phyloP scores from a whole-genome alignment of 2,888 invertebrate genomes.

The Drosophila borborema region DNA sequence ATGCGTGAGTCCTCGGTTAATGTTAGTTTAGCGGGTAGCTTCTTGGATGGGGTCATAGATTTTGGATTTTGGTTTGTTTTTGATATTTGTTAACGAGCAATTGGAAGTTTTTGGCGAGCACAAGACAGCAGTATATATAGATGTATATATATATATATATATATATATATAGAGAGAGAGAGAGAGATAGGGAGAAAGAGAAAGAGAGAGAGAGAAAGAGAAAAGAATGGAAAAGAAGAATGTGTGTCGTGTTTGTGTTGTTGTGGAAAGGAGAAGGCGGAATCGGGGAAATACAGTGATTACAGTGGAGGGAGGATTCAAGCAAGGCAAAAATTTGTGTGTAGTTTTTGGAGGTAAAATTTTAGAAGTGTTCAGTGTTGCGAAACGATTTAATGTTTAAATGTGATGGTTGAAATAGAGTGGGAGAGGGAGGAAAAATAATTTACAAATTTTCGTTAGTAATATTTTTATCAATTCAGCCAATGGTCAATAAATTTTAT shows the following conservation, averaged over 20 bases:
- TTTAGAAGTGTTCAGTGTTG: constrained; percentile 21
- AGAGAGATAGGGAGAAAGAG: constrained; percentile 35
- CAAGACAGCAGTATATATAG: constrained; percentile 33
- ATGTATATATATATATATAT: too few species aligned
- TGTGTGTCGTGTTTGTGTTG: constrained; percentile 25
- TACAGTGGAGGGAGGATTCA: constrained; percentile 26
- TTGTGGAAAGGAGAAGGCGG: constrained; percentile 23
- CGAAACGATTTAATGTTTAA: constrained; percentile 9
- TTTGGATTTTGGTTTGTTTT: constrained; percentile 6
- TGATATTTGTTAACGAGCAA: constrained; percentile 49
- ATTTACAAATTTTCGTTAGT: constrained; percentile 74
- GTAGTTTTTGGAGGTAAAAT: constrained; percentile 20
- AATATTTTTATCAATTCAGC: constrained; percentile 58
- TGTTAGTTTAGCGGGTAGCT: constrained; percentile 85
- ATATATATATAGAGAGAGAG: not conserved
- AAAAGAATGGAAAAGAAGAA: constrained; percentile 12
- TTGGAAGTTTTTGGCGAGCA: constrained; percentile 47
- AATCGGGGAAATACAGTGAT: constrained; percentile 14
- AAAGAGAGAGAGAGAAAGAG: constrained; percentile 14
- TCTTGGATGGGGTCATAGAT: constrained; percentile 75
- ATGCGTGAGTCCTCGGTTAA: constrained; percentile 85
- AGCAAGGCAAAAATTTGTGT: constrained; percentile 30
- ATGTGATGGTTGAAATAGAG: not conserved
- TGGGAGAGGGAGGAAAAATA: constrained; percentile 43
- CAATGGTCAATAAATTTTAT: constrained; percentile 55